Conservation (phyloP, 2,797 vertebrate genomes). For the Cyclura pinguis region DNA sequence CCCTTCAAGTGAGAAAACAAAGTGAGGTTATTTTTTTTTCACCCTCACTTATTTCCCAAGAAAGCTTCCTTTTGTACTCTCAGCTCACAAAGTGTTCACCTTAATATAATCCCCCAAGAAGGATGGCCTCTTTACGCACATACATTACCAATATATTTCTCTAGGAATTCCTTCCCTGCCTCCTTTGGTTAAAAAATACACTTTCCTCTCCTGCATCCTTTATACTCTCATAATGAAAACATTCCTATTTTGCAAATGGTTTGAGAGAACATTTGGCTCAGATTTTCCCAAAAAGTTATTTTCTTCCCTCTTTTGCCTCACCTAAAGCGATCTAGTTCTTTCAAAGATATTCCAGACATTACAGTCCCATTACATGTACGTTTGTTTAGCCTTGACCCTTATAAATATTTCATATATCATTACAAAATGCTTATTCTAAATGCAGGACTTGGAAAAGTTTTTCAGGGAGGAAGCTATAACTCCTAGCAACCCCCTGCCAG, state of each 20-base stretch:
- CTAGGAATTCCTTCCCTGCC: neutral
- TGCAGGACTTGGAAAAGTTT: too few relatives aligned
- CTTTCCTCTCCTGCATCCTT: constrained; percentile 31
- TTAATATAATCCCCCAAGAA: neutral
- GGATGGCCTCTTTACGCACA: neutral
- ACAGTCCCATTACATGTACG: neutral
- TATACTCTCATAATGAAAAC: constrained; percentile 45
- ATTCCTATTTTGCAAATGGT: constrained; percentile 38
- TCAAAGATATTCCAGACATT: neutral
- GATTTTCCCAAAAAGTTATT: constrained; percentile 1
- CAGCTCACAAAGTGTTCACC: neutral
- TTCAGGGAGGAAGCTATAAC: too few relatives aligned
- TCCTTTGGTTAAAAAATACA: neutral
- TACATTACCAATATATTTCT: neutral
- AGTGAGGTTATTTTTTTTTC: neutral
- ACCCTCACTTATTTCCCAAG: neutral
- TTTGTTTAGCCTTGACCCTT: neutral
- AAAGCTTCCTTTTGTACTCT: neutral
- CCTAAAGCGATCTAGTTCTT: neutral
- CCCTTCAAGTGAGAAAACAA: neutral
- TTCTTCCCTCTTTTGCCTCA: neutral
- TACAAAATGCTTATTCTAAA: too few relatives aligned
- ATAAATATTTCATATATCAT: neutral
- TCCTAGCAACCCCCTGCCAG: too few relatives aligned
- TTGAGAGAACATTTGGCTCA: constrained; percentile 28